phyloP scores from a whole-genome alignment of 2,888 invertebrate genomes.

The Ypsolopha sequella region DNA sequence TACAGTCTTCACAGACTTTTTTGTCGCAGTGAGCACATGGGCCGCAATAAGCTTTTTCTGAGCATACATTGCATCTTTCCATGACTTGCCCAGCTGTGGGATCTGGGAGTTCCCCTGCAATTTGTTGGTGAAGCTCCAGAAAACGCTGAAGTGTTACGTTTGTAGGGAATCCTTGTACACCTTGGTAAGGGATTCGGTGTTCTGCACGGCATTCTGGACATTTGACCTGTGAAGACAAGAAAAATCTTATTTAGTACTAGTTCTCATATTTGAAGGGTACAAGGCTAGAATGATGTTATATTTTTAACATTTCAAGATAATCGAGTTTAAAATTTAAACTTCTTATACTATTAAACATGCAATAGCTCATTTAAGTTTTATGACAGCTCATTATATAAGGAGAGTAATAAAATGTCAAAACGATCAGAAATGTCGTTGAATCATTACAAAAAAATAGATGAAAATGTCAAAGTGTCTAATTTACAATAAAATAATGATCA shows the following conservation, averaged over 20 bases:
- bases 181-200: slow-evolving; percentile 96
- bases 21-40: slow-evolving; percentile 97
- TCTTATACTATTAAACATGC: too few relatives aligned
- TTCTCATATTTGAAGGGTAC: too few relatives aligned
- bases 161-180: slow-evolving; percentile 94
- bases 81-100: slow-evolving; percentile 92
- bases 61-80: slow-evolving; percentile 94
- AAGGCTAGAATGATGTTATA: too few relatives aligned
- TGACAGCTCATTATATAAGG: too few relatives aligned
- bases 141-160: slow-evolving; percentile 96
- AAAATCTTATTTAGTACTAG: not conserved
- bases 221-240: slow-evolving; percentile 76
- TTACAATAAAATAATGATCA: too few relatives aligned
- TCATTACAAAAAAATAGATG: too few relatives aligned
- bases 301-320: too few relatives aligned
- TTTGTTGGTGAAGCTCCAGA: slow-evolving; percentile 93
- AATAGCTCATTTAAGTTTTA: too few relatives aligned
- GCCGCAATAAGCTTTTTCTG: slow-evolving; percentile 90
- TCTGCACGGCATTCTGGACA: slow-evolving; percentile 99
- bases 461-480: too few relatives aligned
- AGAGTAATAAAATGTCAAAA: too few relatives aligned
- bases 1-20: slow-evolving; percentile 96
- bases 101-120: slow-evolving; percentile 91
- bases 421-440: too few relatives aligned
- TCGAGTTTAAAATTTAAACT: too few relatives aligned